These are phyloP conservation scores for Gadopsis marmoratus DNA, from an alignment of 2,797 vertebrate genomes.

Conservation along the genomic window DNA sequence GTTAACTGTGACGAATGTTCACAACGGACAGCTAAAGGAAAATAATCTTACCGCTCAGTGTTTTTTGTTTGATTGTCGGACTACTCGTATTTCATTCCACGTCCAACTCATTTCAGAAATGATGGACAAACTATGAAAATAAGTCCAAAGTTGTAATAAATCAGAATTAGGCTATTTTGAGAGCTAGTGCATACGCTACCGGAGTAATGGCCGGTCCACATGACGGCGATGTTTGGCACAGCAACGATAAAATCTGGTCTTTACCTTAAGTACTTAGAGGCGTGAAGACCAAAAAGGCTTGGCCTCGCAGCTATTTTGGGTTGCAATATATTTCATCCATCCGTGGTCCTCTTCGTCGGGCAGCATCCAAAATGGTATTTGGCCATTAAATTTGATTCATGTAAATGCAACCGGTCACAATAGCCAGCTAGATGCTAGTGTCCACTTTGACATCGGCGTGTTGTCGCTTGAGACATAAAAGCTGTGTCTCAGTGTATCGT, in stretches of 20 bases:
- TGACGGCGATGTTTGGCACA: not conserved
- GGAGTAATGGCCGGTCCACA: not conserved
- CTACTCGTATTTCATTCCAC: not conserved
- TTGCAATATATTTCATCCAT: not conserved
- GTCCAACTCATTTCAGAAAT: not conserved
- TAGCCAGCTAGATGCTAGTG: not conserved
- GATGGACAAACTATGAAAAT: not conserved
- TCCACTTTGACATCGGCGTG: not conserved
- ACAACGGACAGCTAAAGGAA: not conserved
- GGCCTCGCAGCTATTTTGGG: not conserved
- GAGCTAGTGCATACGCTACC: not conserved
- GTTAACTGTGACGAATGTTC: slow-evolving; percentile 2
- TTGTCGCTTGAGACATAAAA: too few relatives aligned
- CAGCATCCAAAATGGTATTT: not conserved
- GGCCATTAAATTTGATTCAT: not conserved
- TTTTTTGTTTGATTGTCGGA: slow-evolving; percentile 1
- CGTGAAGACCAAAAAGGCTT: not conserved
- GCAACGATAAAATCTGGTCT: not conserved
- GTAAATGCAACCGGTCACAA: not conserved
- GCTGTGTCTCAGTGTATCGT: too few relatives aligned
- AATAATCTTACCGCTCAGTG: not conserved
- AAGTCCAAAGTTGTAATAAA: not conserved
- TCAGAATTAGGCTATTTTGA: not conserved
- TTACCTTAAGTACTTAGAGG: too few relatives aligned
- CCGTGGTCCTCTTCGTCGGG: not conserved